Conservation (phyloP, 2,113 vertebrate genomes). For the Callipepla squamata region DNA sequence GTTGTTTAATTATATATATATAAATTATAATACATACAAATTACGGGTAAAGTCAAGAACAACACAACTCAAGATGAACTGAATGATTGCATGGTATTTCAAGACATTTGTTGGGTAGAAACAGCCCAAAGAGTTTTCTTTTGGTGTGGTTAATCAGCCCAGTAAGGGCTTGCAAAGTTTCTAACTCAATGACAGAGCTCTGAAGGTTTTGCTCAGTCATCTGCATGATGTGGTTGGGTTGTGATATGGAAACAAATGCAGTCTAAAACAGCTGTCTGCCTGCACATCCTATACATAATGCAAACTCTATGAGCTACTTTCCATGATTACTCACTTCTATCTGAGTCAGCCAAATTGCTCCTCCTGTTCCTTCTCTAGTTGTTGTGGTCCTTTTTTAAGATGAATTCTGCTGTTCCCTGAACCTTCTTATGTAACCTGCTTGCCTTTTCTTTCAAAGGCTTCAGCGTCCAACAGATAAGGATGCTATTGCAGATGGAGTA, state of each 20-base stretch:
- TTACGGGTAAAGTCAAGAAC: not conserved
- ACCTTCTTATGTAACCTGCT: not conserved
- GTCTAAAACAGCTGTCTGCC: not conserved
- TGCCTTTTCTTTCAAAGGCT: not conserved
- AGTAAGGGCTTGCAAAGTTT: not conserved
- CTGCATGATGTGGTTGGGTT: not conserved
- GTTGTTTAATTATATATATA: not conserved
- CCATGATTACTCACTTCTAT: not conserved
- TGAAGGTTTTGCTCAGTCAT: not conserved
- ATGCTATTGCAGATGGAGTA: not conserved
- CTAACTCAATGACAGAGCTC: not conserved
- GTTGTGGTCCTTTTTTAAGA: not conserved
- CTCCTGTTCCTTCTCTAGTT: not conserved
- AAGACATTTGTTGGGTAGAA: not conserved
- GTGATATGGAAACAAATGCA: not conserved
- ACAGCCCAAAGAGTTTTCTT: not conserved
- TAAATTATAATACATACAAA: too few species aligned
- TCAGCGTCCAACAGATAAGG: not conserved
- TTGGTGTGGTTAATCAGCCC: not conserved
- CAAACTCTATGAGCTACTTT: not conserved
- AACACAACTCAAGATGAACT: not conserved
- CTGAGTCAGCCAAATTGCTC: not conserved
- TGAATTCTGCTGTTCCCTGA: not conserved
- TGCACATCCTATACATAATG: not conserved
- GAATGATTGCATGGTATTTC: not conserved